Base-by-base conservation (phyloP, 1,140 invertebrate species). In the Charaxes varanes region DNA sequence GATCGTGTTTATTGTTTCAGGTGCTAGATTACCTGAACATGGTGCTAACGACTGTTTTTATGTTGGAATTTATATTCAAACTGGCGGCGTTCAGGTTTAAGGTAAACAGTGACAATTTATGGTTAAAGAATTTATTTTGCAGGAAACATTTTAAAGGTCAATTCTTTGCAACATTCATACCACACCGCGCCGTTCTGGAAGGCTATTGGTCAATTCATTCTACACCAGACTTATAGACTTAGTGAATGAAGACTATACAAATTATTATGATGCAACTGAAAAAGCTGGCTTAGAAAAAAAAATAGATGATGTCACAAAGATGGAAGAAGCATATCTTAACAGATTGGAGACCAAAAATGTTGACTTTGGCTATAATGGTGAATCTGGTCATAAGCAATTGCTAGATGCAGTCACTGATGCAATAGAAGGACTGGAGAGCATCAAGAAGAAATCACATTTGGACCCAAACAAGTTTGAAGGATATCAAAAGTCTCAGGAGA, bases 381-480 rank as follows among this genome's bases (percentile, higher is more conserved):
- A 66, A 3, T 64, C 47, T 0, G 70, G 78, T 0, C 70, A 78
- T 33, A 61, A 70, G 26, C 63, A 79, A 31, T 28, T 83, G 0
- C 33, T 78, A 3, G 68, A 80, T 15, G 73, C 72, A 0, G 67
- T 84, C 0, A 70, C 62, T 12, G 76, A 82, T 13, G 72, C 79
- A 4, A 66, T 80, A 2, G 61, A 68, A 0, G 68, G 71, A 1
- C 53, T 80, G 4, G 63, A 68, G 12, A 34, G 69, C 11, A 77
- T 82, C 5, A 82, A 81, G 38, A 68, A 64, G 21, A 62, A 77
- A 40, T 82, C 63, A 1, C 63, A 72, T 11, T 36, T 80, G 17
- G 62, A 76, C 28, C 5, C 52, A 4, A 33, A 53, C 1, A 77
- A 72, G 30, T 72, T 74, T 17, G 62, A 63, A 32, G 69, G 74